A percentile compares a stretch with the other conserved stretches of the same genome.
Evolutionary conservation across 2,888 invertebrate species (phyloP).

Genomic region (Arge pagana): DNA sequence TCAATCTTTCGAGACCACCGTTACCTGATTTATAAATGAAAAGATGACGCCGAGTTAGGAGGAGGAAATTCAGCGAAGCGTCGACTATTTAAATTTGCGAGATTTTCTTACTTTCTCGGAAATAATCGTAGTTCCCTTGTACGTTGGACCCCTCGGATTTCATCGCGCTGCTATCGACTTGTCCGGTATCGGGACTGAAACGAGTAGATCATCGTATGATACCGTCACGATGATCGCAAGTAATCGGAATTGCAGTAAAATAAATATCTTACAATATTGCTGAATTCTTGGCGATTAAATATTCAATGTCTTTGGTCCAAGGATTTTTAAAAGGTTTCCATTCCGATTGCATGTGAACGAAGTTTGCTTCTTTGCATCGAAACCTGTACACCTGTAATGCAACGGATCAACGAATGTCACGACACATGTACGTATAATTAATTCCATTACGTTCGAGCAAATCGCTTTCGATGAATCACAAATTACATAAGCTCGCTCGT

Average conservation of each 20-base stretch:
- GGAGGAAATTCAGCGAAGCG: background rate
- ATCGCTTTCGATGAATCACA: background rate
- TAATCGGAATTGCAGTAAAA: constrained; percentile 1
- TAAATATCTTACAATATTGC: constrained; percentile 67
- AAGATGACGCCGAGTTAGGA: background rate
- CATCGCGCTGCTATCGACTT: constrained; percentile 60
- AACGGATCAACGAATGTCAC: background rate
- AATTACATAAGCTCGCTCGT: background rate
- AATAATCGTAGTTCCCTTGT: constrained; percentile 63
- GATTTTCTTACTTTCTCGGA: constrained; percentile 64
- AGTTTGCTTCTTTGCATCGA: constrained; percentile 77
- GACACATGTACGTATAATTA: no score
- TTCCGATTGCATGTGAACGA: constrained; percentile 76
- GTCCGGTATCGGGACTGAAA: constrained; percentile 60
- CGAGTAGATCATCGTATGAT: background rate
- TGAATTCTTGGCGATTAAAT: constrained; percentile 84
- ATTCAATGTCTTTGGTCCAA: constrained; percentile 95
- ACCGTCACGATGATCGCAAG: background rate
- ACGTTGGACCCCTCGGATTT: constrained; percentile 57
- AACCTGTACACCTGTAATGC: constrained; percentile 70
- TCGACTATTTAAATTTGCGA: constrained; percentile 6
- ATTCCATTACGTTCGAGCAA: no score
- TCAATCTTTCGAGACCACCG: constrained; percentile 70
- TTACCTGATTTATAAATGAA: constrained; percentile 53
- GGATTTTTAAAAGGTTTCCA: constrained; percentile 92